Percentiles rank a stretch among this genome's conserved stretches.
phyloP scores from a whole-genome alignment of 1,140 invertebrate species.

The Aphelinus atriplicis region DNA sequence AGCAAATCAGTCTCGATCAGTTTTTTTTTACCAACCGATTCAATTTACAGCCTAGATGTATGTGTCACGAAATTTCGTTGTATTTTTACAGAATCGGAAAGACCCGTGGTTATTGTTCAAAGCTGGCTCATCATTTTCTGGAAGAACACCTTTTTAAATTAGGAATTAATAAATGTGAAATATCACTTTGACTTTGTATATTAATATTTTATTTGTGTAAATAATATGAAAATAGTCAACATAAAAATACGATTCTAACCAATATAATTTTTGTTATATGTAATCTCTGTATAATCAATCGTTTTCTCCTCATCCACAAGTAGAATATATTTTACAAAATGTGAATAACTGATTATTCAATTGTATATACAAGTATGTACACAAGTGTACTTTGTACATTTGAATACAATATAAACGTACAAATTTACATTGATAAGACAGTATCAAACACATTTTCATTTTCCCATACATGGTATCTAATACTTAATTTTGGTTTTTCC shows the following conservation, averaged over 20 bases:
- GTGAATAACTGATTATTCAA: neutral
- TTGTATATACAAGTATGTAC: slow-evolving; percentile 18
- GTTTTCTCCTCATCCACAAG: neutral
- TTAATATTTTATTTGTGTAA: neutral
- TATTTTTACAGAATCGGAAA: slow-evolving; percentile 70
- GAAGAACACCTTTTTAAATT: slow-evolving; percentile 50
- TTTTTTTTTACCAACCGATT: too few relatives aligned
- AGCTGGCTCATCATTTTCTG: slow-evolving; percentile 76
- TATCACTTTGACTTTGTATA: neutral
- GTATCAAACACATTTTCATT: neutral
- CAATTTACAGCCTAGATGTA: too few relatives aligned
- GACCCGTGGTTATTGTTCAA: slow-evolving; percentile 76
- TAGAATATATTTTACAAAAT: slow-evolving; percentile 24
- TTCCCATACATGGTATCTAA: neutral
- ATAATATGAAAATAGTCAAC: slow-evolving; percentile 3
- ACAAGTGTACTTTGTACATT: neutral
- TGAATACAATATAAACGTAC: too few relatives aligned
- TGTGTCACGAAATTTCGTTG: too few relatives aligned
- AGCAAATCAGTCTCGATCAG: neutral
- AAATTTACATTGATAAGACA: neutral
- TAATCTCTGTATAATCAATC: neutral
- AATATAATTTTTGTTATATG: slow-evolving; percentile 10
- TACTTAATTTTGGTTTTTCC: slow-evolving; percentile 63
- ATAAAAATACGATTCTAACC: neutral
- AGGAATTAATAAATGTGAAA: slow-evolving; percentile 17